Percentiles rank a stretch among this genome's conserved stretches.
These are phyloP conservation scores for Agonopterix subpropinquella DNA, from an alignment of 2,888 invertebrate species.

Conservation along the genomic window DNA sequence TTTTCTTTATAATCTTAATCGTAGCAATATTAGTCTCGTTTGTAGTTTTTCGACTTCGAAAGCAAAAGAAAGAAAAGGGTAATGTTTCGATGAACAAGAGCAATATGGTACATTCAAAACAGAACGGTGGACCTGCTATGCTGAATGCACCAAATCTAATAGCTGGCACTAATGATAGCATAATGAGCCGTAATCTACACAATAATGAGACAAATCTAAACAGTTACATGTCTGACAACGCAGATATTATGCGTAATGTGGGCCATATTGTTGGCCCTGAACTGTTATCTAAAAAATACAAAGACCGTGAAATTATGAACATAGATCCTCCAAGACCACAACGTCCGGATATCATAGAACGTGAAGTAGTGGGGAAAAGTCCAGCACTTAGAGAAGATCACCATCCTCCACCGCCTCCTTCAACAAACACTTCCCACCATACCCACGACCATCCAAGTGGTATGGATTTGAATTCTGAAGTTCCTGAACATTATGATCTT, in stretches of 20 bases:
- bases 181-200: conserved; percentile 81
- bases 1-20: conserved; percentile 93
- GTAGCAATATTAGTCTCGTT: conserved; percentile 94
- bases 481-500: conserved; percentile 95
- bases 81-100: conserved; percentile 78
- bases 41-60: conserved; percentile 91
- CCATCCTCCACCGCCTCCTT: conserved; percentile 86
- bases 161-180: conserved; percentile 80
- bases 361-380: conserved; percentile 90
- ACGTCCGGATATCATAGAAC: conserved; percentile 94
- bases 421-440: conserved; percentile 82
- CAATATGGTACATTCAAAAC: conserved; percentile 85
- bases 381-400: conserved; percentile 87
- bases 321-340: conserved; percentile 86
- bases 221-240: conserved; percentile 83
- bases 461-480: conserved; percentile 85
- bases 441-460: conserved; percentile 83
- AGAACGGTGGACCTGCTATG: conserved; percentile 82
- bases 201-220: conserved; percentile 82
- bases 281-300: conserved; percentile 90
- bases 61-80: conserved; percentile 90
- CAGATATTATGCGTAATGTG: conserved; percentile 84
- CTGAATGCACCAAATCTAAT: conserved; percentile 81
- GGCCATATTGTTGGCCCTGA: conserved; percentile 84
- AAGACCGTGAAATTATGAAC: conserved; percentile 87